phyloP scores from a whole-genome alignment of 1,140 invertebrate species.

The Drosophila mojavensis region DNA sequence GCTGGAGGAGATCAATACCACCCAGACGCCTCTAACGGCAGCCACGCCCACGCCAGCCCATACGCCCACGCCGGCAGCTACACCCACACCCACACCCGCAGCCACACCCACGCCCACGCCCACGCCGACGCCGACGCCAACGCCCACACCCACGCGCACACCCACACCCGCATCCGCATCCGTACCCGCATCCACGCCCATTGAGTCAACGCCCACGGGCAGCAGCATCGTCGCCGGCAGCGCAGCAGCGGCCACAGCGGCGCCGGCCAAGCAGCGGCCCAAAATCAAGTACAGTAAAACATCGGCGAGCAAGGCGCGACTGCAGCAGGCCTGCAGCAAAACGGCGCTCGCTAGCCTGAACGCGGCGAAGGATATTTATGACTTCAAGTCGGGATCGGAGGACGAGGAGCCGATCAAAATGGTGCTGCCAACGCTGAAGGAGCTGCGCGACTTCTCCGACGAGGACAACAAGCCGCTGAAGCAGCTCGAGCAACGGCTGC shows the following conservation, averaged over 20 bases:
- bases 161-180: constrained; percentile 5
- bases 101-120: neutral
- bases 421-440: constrained; percentile 74
- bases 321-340: constrained; percentile 49
- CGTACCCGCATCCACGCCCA: neutral
- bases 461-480: constrained; percentile 76
- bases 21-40: constrained; percentile 10
- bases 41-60: neutral
- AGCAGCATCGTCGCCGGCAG: neutral
- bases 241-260: neutral
- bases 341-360: constrained; percentile 15
- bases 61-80: constrained; percentile 3
- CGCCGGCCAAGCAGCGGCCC: constrained; percentile 55
- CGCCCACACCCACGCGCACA: constrained; percentile 17
- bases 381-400: constrained; percentile 80
- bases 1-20: constrained; percentile 68
- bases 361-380: constrained; percentile 68
- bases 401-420: constrained; percentile 82
- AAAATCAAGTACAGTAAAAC: constrained; percentile 73
- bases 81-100: constrained; percentile 24
- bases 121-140: neutral
- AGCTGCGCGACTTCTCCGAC: constrained; percentile 76
- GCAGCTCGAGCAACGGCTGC: constrained; percentile 19
- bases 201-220: constrained; percentile 23
- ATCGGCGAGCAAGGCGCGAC: constrained; percentile 55